Base-by-base conservation (phyloP, 1,140 invertebrate genomes). In the Monomorium pharaonis region DNA sequence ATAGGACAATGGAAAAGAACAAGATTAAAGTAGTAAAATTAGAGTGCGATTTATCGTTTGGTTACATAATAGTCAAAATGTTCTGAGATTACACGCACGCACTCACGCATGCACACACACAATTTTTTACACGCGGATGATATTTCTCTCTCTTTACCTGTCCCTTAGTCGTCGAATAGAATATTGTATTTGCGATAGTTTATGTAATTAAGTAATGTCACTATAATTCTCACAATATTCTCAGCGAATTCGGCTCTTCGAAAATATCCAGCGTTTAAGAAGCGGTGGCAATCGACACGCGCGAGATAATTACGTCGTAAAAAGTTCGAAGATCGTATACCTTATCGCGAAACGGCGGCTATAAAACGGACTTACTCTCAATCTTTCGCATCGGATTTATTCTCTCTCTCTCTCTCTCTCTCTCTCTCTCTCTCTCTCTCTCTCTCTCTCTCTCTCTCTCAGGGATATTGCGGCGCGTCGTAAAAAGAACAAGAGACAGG, bases 241-340 rank as follows among this genome's bases (percentile, higher is more conserved):
- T 7, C 16, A 6, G 12, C 12, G n/a, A 27, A 47, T 60, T 47
- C 12, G 67, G 16, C 14, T 30, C 58, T 56, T 24, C 37, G 65
- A 7, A 72, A 47, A 24, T 58, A 74, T 58, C n/a, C 10, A 30
- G 12, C 44, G 10, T 67, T 67, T 67, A 30, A 37, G 42, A 24
- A 47, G 67, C 37, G 9, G 24, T 14, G 7, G 49, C 24, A 72
- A 81, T 58, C 78, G 78, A 58, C 78, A 56, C 56, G 81, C 54
- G 9, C 42, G 24, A 84, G 72, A 84, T 84, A 84, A 84, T 84
- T 84, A 63, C 44, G 21, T 33, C 44, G 27, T 74, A 83, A 83
- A 83, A 83, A 83, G 37, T 27, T 72, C 24, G 7, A 70, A 47
- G 67, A 47, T 58, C 56, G 44, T 30, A 21, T 24, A n/a, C 27